A percentile compares a stretch with the other conserved stretches of the same genome.
Evolutionary conservation across 2,888 invertebrate genomes (phyloP).

Genomic region (Pocota personata): DNA sequence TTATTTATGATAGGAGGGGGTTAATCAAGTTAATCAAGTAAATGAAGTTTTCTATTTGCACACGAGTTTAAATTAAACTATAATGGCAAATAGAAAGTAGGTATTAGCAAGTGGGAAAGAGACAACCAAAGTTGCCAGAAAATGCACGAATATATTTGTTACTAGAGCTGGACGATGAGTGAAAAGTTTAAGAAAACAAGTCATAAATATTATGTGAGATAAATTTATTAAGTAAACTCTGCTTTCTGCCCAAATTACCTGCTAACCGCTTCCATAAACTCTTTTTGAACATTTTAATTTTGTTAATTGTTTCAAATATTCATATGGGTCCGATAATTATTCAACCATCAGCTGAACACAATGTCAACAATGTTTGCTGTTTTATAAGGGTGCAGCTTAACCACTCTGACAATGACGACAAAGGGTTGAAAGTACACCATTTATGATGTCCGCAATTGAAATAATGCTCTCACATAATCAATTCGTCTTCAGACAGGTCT

Average conservation of each 20-base stretch:
- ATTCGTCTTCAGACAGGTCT: conserved; percentile 34
- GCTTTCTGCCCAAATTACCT: not conserved
- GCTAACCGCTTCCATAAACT: conserved; percentile 6
- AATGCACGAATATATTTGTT: too few relatives aligned
- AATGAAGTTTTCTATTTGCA: too few relatives aligned
- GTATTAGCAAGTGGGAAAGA: too few relatives aligned
- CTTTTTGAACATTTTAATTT: conserved; percentile 42
- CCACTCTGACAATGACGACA: not conserved
- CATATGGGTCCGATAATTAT: conserved; percentile 33
- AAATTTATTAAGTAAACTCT: conserved; percentile 34
- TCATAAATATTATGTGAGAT: conserved; percentile 37
- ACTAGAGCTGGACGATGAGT: too few relatives aligned
- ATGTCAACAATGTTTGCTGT: not conserved
- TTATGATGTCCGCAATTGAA: not conserved
- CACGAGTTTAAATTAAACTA: too few relatives aligned
- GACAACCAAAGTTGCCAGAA: too few relatives aligned
- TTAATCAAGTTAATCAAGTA: too few relatives aligned
- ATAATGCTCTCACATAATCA: conserved; percentile 4
- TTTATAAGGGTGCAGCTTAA: not conserved
- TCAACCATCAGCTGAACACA: not conserved
- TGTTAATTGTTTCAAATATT: conserved; percentile 59
- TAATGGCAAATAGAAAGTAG: too few relatives aligned
- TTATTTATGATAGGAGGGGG: too few relatives aligned
- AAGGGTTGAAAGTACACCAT: not conserved
- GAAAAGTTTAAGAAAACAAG: too few relatives aligned